Percentiles rank a stretch among this genome's conserved stretches.
Evolutionary conservation across 2,113 vertebrate genomes (phyloP).

Genomic region (Sorex araneus): DNA sequence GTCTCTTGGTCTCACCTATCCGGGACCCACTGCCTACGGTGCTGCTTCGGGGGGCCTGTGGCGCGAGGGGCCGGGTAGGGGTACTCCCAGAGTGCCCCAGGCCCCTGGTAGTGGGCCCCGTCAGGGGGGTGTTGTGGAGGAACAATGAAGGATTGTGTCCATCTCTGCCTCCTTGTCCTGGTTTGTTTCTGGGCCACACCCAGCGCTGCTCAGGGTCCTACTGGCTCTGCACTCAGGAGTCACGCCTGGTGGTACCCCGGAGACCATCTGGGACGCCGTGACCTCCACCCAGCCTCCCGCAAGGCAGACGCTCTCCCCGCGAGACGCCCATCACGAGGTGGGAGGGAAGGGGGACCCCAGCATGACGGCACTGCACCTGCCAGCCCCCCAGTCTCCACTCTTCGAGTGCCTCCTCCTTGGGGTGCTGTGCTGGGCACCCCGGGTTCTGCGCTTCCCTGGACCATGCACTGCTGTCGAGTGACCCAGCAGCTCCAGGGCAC

Average conservation of each 20-base stretch:
- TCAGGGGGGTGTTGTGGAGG: neutral
- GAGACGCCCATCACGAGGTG: too few species aligned
- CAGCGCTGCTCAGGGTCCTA: too few species aligned
- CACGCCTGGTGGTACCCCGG: too few species aligned
- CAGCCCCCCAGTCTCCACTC: too few species aligned
- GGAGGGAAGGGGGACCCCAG: neutral
- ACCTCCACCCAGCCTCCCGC: too few species aligned
- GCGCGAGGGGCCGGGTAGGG: fast-evolving
- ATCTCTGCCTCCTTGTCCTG: neutral
- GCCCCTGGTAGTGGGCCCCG: neutral
- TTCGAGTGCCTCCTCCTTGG: neutral
- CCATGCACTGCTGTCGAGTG: too few species aligned
- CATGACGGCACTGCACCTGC: neutral
- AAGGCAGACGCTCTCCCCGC: too few species aligned
- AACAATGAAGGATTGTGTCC: slow-evolving; percentile 62
- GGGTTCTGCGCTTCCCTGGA: neutral
- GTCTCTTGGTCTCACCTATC: neutral
- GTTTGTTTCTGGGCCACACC: neutral
- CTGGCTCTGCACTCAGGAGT: too few species aligned
- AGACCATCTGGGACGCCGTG: too few species aligned
- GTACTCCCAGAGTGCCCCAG: neutral
- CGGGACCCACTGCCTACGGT: neutral
- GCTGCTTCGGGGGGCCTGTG: neutral
- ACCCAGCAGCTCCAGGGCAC: too few species aligned
- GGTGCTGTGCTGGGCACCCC: neutral